A percentile compares a stretch with the other conserved stretches of the same genome.
phyloP scores from a whole-genome alignment of 2,113 vertebrate genomes.

The Rhinoptilus africanus region DNA sequence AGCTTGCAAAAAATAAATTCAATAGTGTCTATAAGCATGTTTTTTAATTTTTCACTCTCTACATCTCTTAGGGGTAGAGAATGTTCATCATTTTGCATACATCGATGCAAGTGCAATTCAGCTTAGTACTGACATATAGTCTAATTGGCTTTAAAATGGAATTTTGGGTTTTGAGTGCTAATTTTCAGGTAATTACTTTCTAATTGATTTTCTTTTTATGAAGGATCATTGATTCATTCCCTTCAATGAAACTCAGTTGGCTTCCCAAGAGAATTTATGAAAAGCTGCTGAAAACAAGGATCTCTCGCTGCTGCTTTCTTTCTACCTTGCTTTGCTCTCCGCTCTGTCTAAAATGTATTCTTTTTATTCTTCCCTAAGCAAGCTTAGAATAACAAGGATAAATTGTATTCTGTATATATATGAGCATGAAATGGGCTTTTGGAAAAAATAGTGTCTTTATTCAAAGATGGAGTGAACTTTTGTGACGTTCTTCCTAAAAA shows the following conservation, averaged over 20 bases:
- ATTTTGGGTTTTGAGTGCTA: constrained; percentile 35
- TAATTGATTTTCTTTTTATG: constrained; percentile 48
- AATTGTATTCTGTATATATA: neutral
- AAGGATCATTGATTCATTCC: constrained; percentile 41
- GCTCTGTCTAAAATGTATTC: neutral
- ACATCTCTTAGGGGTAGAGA: neutral
- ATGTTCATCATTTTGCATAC: constrained; percentile 2
- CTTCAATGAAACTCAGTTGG: constrained; percentile 5
- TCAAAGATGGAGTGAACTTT: neutral
- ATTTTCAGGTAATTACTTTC: constrained; percentile 55
- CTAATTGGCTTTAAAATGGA: constrained; percentile 42
- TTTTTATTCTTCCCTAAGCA: neutral
- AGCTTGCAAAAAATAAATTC: neutral
- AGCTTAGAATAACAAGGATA: neutral
- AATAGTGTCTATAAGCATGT: neutral
- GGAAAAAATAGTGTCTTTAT: neutral
- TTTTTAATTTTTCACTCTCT: constrained; percentile 1
- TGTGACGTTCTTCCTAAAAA: neutral
- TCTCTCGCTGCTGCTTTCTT: neutral
- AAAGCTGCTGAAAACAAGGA: constrained; percentile 5
- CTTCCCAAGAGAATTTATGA: constrained; percentile 19
- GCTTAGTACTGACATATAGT: neutral
- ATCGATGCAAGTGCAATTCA: constrained; percentile 30
- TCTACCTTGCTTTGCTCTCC: neutral
- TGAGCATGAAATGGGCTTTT: neutral